These are phyloP conservation scores for Cottus gobio DNA, from an alignment of 2,113 vertebrate species.

Conservation along the genomic window DNA sequence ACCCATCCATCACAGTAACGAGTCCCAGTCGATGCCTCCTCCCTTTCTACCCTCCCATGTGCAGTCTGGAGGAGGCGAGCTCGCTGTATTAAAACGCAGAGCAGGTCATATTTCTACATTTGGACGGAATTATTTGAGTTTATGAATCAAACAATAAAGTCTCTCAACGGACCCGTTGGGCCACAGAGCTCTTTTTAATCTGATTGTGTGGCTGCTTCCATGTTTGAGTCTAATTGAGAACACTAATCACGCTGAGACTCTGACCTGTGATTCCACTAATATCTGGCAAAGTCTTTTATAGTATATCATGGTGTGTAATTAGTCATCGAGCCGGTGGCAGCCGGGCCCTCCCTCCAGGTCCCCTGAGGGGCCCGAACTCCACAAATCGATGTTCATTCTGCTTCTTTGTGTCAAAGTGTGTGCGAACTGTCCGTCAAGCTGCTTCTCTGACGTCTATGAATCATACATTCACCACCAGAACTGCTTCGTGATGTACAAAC, in stretches of 20 bases:
- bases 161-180: not conserved
- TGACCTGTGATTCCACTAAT: not conserved
- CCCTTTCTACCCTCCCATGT: not conserved
- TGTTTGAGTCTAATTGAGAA: not conserved
- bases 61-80: not conserved
- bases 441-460: no score
- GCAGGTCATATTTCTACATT: not conserved
- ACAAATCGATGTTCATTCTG: no score
- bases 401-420: no score
- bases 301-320: not conserved
- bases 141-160: not conserved
- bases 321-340: not conserved
- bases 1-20: slow-evolving; percentile 33
- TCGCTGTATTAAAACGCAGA: not conserved
- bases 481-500: no score
- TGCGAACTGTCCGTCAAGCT: no score
- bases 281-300: not conserved
- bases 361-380: not conserved
- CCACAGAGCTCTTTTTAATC: slow-evolving; percentile 9
- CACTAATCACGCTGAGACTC: not conserved
- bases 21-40: not conserved
- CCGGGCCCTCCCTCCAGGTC: not conserved
- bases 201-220: not conserved
- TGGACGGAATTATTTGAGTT: not conserved
- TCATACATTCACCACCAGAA: no score